Percentiles rank a stretch among this genome's conserved stretches.
phyloP scores from a whole-genome alignment of 2,888 invertebrate species.

The Phania funesta region DNA sequence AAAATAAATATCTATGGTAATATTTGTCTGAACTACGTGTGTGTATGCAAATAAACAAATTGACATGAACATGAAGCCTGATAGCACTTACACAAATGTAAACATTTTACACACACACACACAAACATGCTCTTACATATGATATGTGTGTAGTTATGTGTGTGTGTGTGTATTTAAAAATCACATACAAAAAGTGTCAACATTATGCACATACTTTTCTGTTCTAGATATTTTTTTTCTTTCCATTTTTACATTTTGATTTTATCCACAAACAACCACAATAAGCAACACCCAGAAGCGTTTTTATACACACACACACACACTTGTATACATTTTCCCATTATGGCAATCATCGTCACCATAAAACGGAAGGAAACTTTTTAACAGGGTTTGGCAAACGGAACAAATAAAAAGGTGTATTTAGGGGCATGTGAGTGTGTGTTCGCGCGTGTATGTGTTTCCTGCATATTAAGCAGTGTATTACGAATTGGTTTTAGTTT shows the following conservation, averaged over 20 bases:
- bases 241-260: conserved; percentile 33
- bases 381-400: conserved; percentile 67
- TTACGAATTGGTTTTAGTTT: not conserved
- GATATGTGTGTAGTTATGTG: not conserved
- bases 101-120: not conserved
- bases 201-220: conserved; percentile 63
- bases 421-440: conserved; percentile 13
- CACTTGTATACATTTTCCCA: not conserved
- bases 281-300: conserved; percentile 18
- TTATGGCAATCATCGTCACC: conserved; percentile 49
- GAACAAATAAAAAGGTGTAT: conserved; percentile 63
- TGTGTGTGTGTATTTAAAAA: conserved; percentile 42
- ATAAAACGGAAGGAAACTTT: conserved; percentile 66
- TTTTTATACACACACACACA: not conserved
- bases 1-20: conserved; percentile 35
- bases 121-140: too few species aligned
- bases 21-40: conserved; percentile 23
- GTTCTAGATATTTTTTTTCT: conserved; percentile 19
- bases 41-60: conserved; percentile 32
- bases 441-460: not conserved
- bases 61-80: conserved; percentile 18
- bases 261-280: conserved; percentile 16
- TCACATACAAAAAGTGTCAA: conserved; percentile 64
- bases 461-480: conserved; percentile 31
- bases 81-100: conserved; percentile 3